Base-by-base conservation (phyloP, 2,888 invertebrate species). In the Tineola bisselliella region DNA sequence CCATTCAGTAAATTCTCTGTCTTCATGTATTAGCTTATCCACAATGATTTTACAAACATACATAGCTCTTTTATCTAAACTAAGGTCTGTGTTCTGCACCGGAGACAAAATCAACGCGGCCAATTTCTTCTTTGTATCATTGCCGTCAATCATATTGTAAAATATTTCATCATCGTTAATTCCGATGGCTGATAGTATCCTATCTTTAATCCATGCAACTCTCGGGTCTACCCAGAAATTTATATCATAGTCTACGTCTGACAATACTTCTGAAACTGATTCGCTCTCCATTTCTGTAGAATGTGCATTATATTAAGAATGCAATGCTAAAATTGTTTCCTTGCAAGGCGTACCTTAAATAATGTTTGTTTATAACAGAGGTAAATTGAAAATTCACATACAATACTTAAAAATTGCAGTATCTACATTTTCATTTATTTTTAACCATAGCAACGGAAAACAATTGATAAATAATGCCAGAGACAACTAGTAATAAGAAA, bases 1-100 rank as follows among this genome's bases (percentile, higher is more conserved):
- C 88, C 92, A 90, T 80, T 94, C 92, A 66, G 91, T 88, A 63
- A 93, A 90, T 75, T 94, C 93, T 70, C 92, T 92, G 69, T 94
- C 93, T 15, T 92, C 88, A 69, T 87, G 79, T 61, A 87, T 84
- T 8, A 93, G 79, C 71, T 91, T 92, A 67, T 92, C 93, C 60
- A 90, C 90, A 66, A 91, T 90, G 0, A 91, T 91, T 71, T 92
- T 92, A 69, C 91, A 89, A 13, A 93, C 84, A 68, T 89, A 91
- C 66, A 94, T 84, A 17, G 91, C 80, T 68, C 89, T 89, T 63
- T 88, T 90, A 15, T 90, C 87, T 44, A 91, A 68, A 0, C 72
- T 66, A 44, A 74, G 64, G 56, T 87, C 86, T 64, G 80, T 44
- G 12, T 31, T 54, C 3, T 44, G 12, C 8, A 58, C 48, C 10